Evolutionary conservation across 2,113 vertebrate species (phyloP).

Genomic region (Embiotoca jacksoni): DNA sequence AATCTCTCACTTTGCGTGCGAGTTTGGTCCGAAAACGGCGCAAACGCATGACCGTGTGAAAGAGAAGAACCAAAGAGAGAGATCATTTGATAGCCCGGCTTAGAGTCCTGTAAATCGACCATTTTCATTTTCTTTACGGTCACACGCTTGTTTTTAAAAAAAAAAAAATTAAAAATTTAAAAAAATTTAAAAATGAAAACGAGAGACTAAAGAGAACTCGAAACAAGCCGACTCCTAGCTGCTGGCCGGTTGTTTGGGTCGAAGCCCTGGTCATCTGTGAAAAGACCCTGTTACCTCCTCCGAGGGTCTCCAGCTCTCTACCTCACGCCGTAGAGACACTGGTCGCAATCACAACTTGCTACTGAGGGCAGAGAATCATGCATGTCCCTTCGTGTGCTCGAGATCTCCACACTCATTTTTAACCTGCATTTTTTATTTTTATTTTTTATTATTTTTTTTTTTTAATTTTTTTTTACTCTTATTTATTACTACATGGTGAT

Average conservation of each 20-base stretch:
- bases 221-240: conserved; percentile 44
- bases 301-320: conserved; percentile 81
- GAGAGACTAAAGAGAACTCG: conserved; percentile 15
- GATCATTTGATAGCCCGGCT: conserved; percentile 48
- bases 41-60: conserved; percentile 25
- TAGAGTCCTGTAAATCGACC: conserved; percentile 16
- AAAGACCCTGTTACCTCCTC: conserved; percentile 74
- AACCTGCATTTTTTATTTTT: conserved; percentile 61
- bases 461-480: conserved; percentile 63
- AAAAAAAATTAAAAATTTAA: too few species aligned
- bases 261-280: conserved; percentile 66
- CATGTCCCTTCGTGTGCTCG: conserved; percentile 74
- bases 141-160: background rate
- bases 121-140: conserved; percentile 43
- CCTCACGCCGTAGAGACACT: conserved; percentile 86
- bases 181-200: conserved; percentile 32
- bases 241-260: conserved; percentile 63
- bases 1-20: conserved; percentile 63
- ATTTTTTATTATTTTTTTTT: conserved; percentile 39
- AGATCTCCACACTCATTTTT: conserved; percentile 78
- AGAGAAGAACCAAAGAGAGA: conserved; percentile 69
- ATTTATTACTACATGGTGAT: conserved; percentile 86
- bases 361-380: conserved; percentile 77
- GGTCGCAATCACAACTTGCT: conserved; percentile 83
- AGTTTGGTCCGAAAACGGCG: conserved; percentile 17